Base-by-base conservation (phyloP, 2,113 vertebrate genomes). In the Xenopus laevis region DNA sequence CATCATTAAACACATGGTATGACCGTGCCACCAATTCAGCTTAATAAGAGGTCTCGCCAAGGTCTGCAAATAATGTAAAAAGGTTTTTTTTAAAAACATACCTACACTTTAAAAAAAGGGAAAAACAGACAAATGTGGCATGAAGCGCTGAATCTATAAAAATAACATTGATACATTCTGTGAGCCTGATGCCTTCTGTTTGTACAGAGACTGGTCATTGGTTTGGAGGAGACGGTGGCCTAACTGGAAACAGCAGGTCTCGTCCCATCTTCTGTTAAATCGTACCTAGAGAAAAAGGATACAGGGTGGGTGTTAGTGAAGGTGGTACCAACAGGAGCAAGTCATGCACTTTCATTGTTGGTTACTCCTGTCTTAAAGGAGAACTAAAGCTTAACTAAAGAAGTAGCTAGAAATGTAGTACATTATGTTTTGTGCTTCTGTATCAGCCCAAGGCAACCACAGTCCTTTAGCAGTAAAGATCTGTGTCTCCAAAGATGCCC, bases 181-280 rank as follows among this genome's bases (percentile, higher is more conserved):
- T 73, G 82, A 81, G 79, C 80, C 75, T 61, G 82, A 78, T 0
- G 52, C 63, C 0, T 77, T 78, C 79, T 71, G 79, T 83, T 83
- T 82, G 84, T 63, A 74, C 82, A 82, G 73, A 77, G 46, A 47
- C 10, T 47, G 10, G 47, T 80, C 72, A 80, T 79, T 72, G 71
- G 79, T 70, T 21, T 15, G 30, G 68, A 17, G n/a, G 80, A 7
- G 66, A 69, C 75, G 71, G 13, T 2, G 30, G 46, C 79, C 86
- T 94, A 96, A 16, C 85, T 85, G 60, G 88, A 82, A 61, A 83
- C 79, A 0, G 88, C 81, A 20, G 90, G 88, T 44, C 65, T 83
- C 47, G 64, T 71, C 57, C 96, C 96, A 15, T 98, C 94, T 71
- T 95, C 94, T 11, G 91, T 97, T 82, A 99, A 90, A 82, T 98